These are phyloP conservation scores for Sylvia atricapilla DNA, from an alignment of 2,113 vertebrate species.

Conservation along the genomic window DNA sequence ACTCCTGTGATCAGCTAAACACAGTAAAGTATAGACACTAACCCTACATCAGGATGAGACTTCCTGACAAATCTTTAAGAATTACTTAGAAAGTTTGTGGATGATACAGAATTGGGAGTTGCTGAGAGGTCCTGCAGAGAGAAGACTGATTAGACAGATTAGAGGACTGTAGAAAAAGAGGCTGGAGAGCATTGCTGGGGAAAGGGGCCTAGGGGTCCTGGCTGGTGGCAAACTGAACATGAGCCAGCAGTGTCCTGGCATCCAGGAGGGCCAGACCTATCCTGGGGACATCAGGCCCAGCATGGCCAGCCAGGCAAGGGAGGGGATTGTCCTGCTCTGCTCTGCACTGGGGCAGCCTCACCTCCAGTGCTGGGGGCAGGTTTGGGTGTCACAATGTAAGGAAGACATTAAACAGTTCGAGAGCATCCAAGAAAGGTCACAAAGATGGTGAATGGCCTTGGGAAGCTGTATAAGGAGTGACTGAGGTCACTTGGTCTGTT, in stretches of 20 bases:
- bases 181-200: accelerated
- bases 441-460: neutral
- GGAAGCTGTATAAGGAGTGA: accelerated
- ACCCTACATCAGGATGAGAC: neutral
- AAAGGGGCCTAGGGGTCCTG: neutral
- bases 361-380: neutral
- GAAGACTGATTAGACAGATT: accelerated
- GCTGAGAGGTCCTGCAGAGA: neutral
- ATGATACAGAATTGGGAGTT: neutral
- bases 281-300: neutral
- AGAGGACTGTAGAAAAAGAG: neutral
- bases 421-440: accelerated
- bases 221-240: accelerated
- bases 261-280: neutral
- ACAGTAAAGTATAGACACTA: neutral
- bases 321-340: neutral
- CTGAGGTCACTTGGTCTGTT: neutral
- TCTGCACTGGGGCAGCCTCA: accelerated
- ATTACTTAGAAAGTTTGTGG: neutral
- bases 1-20: neutral
- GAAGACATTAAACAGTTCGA: accelerated
- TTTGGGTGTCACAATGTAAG: accelerated
- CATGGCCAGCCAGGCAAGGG: accelerated
- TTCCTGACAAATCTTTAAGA: neutral
- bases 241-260: neutral